phyloP scores from a whole-genome alignment of 2,888 invertebrate species.

The Tolmerus cingulatus region DNA sequence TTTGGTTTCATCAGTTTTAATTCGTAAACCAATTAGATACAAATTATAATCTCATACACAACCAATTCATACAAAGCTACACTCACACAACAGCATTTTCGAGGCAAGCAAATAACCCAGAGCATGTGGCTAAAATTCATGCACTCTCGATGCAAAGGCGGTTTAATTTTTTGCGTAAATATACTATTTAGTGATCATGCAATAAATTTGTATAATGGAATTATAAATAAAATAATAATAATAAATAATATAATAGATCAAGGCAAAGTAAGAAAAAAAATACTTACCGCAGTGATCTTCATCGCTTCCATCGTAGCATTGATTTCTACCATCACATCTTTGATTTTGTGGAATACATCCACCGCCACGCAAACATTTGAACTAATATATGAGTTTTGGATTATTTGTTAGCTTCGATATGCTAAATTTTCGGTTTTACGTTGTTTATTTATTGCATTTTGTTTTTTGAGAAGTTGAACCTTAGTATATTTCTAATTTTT shows the following conservation, averaged over 20 bases:
- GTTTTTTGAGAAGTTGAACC: not conserved
- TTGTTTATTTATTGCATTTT: not conserved
- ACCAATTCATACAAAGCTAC: not conserved
- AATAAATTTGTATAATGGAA: not conserved
- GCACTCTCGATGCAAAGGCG: constrained; percentile 11
- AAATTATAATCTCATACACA: not conserved
- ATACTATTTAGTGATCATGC: constrained; percentile 32
- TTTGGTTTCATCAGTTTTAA: not conserved
- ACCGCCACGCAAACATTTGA: constrained; percentile 63
- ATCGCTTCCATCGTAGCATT: constrained; percentile 67
- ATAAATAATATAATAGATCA: not conserved
- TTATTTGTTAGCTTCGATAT: not conserved
- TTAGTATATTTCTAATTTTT: not conserved
- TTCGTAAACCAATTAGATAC: not conserved
- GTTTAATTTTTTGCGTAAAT: not conserved
- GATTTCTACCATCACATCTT: constrained; percentile 66
- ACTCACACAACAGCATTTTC: not conserved
- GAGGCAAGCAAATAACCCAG: not conserved
- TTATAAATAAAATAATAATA: not conserved
- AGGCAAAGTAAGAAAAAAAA: not conserved
- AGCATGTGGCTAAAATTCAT: constrained; percentile 24
- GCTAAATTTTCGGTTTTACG: not conserved
- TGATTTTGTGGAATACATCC: constrained; percentile 61
- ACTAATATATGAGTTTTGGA: constrained; percentile 52
- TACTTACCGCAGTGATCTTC: constrained; percentile 59